phyloP scores from a whole-genome alignment of 1,140 invertebrate genomes.

The Panagrolaimus sp. region DNA sequence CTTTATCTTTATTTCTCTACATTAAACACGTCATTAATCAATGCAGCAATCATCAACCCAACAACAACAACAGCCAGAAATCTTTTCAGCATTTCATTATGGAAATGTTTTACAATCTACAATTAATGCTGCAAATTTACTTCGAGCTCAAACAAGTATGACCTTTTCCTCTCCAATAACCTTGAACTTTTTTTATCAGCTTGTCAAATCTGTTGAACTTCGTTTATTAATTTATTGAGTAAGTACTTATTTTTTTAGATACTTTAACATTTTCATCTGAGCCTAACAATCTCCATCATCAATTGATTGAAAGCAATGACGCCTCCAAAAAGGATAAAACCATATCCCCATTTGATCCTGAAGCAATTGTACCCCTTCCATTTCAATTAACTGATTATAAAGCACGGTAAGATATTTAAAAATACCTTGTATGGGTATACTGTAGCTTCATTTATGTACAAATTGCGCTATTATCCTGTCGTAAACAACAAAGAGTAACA shows the following conservation, averaged over 20 bases:
- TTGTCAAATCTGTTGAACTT: neutral
- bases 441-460: neutral
- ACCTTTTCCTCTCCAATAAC: neutral
- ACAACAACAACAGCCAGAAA: neutral
- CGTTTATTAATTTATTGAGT: neutral
- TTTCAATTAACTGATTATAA: conserved; percentile 50
- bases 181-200: neutral
- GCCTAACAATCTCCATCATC: neutral
- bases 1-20: too few species aligned
- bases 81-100: conserved; percentile 1
- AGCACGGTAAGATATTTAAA: conserved; percentile 20
- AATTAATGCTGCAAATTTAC: conserved; percentile 4
- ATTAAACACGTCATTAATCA: too few species aligned
- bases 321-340: neutral
- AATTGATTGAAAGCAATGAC: neutral
- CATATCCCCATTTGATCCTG: conserved; percentile 57
- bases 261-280: neutral
- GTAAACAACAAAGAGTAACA: neutral
- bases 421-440: too few species aligned
- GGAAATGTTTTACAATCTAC: conserved; percentile 9
- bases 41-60: too few species aligned
- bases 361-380: conserved; percentile 59
- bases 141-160: conserved; percentile 1
- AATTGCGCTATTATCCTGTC: too few species aligned
- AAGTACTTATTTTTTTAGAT: neutral